These are phyloP conservation scores for Chloroclysta siterata DNA, from an alignment of 2,888 invertebrate genomes.

Conservation along the genomic window DNA sequence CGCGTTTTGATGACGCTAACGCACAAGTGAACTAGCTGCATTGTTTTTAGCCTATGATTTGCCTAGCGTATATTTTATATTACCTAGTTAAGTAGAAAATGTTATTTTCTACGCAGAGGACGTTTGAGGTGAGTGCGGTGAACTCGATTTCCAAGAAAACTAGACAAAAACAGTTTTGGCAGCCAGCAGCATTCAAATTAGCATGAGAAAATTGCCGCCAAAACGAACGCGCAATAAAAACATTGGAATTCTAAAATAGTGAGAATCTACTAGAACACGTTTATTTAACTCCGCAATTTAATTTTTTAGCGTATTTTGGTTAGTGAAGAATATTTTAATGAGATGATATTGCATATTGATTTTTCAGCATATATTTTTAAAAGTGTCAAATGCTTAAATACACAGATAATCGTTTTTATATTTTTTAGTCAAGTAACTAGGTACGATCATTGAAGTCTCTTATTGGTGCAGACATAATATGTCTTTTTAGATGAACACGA, in stretches of 20 bases:
- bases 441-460: no score
- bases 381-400: no score
- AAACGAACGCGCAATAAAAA: conserved; percentile 25
- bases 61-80: conserved; percentile 35
- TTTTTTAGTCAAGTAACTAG: no score
- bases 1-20: neutral
- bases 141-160: conserved; percentile 66
- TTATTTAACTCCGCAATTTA: neutral
- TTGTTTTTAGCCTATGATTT: conserved; percentile 4
- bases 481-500: no score
- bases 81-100: conserved; percentile 51
- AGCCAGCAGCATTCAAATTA: conserved; percentile 68
- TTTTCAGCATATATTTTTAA: no score
- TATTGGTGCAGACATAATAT: no score
- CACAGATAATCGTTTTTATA: no score
- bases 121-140: conserved; percentile 65
- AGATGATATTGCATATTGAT: no score
- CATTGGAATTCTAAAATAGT: neutral
- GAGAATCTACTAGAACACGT: neutral
- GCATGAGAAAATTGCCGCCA: conserved; percentile 56
- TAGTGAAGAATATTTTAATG: no score
- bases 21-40: conserved; percentile 1
- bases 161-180: conserved; percentile 74
- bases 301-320: no score
- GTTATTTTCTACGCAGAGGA: conserved; percentile 61